Evolutionary conservation across 2,797 vertebrate species (phyloP).

Genomic region (Otolemur crassicaudatus): DNA sequence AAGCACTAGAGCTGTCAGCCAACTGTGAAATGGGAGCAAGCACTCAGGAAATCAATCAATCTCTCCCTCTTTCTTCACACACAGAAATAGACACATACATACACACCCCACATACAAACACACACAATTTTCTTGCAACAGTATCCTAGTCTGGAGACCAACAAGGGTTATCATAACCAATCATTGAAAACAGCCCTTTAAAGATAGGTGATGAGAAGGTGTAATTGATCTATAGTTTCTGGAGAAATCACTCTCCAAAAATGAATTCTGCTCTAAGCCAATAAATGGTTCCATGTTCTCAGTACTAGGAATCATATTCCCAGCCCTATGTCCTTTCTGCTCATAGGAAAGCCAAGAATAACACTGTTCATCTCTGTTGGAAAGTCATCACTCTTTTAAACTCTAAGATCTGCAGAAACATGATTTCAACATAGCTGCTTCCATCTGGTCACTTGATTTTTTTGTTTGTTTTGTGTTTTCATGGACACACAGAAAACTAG

Average conservation of each 20-base stretch:
- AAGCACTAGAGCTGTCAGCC: not conserved
- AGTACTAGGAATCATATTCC: not conserved
- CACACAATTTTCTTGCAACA: not conserved
- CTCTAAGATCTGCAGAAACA: not conserved
- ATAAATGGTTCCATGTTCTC: not conserved
- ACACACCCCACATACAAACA: not conserved
- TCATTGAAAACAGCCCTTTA: not conserved
- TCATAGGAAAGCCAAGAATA: not conserved
- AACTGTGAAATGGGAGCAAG: not conserved
- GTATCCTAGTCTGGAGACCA: not conserved
- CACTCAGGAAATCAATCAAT: not conserved
- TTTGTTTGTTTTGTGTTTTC: not conserved
- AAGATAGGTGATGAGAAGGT: not conserved
- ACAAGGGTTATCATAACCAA: not conserved
- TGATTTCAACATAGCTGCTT: not conserved
- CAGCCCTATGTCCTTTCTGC: not conserved
- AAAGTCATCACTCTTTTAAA: conserved; percentile 2
- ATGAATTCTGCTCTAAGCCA: not conserved
- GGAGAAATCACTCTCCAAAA: not conserved
- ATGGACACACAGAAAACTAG: not conserved
- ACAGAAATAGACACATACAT: not conserved
- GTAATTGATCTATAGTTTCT: not conserved
- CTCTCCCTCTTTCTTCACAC: not conserved
- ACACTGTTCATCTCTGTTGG: not conserved
- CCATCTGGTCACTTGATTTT: not conserved